Base-by-base conservation (phyloP, 2,113 vertebrate genomes). In the Lipotes vexillifer region DNA sequence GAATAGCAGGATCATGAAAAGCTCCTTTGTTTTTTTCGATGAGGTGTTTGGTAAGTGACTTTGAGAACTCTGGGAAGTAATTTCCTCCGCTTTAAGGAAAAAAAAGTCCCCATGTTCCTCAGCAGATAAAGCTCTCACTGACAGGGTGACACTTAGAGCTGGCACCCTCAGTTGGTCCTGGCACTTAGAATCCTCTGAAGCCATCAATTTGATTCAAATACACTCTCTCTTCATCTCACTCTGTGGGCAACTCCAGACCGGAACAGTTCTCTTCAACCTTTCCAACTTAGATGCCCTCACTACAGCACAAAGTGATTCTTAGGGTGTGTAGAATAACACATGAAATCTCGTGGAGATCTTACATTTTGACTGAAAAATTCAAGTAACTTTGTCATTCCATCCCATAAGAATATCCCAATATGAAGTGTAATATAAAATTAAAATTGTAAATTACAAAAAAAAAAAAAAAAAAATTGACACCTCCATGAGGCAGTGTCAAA, bases 221-320 rank as follows among this genome's bases (percentile, higher is more conserved):
- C 25, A 52, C 5, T 6, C 52, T 49, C 18, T 13, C 33, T 31
- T 61, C 77, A 4, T 57, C 52, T 46, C 31, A 18, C 25, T 84
- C 3, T 11, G 12, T 18, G 41, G 57, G 3, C 27, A 52, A 21
- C 57, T 74, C 18, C 27, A 23, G 55, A 10, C 18, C 8, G 8
- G 31, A 31, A 49, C 17, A 0, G 2, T 44, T 23, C 9, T 81
- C 10, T 31, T n/a, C 65, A 38, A 10, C 23, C 33, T 13, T 55
- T 87, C n/a, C 65, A 71, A 71, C 1, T 20, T 5, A 46, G 36
- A 14, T 14, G 15, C 7, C 3, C 0, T 9, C 15, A 18, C 38
- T 2, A 7, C 3, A 36, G 8, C 52, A 71, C 4, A 8, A 6
- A 46, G 31, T 3, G 1, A 20, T 15, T 14, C 78, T 36, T 10